These are phyloP conservation scores for Microtus ochrogaster DNA, from an alignment of 2,113 vertebrate genomes.

Conservation along the genomic window DNA sequence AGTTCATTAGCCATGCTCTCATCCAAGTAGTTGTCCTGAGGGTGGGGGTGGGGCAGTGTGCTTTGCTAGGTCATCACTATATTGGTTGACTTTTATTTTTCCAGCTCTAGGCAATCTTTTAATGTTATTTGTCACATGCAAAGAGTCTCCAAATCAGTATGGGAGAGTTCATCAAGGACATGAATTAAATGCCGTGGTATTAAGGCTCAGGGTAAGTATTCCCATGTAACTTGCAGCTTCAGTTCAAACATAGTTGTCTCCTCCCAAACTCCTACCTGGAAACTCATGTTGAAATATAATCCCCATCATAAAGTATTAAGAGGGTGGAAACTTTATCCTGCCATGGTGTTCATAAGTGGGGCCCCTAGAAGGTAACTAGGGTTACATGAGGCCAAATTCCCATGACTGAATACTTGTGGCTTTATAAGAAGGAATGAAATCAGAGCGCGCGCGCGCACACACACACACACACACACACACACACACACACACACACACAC, in stretches of 20 bases:
- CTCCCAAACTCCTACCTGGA: not conserved
- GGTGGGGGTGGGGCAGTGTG: not conserved
- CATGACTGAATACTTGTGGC: not conserved
- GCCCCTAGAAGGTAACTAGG: not conserved
- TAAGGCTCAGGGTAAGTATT: not conserved
- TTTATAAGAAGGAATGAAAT: not conserved
- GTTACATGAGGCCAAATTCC: not conserved
- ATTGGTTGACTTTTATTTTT: not conserved
- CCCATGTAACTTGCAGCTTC: not conserved
- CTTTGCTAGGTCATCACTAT: conserved; percentile 28
- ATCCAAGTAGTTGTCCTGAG: not conserved
- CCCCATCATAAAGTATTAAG: not conserved
- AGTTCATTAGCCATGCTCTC: conserved; percentile 34
- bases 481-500: not conserved
- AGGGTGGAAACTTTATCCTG: not conserved
- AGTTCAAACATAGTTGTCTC: not conserved
- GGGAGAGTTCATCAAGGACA: not conserved
- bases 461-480: not conserved
- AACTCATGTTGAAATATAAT: not conserved
- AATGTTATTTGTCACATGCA: not conserved
- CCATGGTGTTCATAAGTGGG: not conserved
- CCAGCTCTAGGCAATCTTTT: not conserved
- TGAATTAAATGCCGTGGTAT: not conserved
- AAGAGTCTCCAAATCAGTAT: not conserved
- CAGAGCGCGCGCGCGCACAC: not conserved